Evolutionary conservation across 1,140 invertebrate genomes (phyloP).

Genomic region (Venustaconcha ellipsiformis): DNA sequence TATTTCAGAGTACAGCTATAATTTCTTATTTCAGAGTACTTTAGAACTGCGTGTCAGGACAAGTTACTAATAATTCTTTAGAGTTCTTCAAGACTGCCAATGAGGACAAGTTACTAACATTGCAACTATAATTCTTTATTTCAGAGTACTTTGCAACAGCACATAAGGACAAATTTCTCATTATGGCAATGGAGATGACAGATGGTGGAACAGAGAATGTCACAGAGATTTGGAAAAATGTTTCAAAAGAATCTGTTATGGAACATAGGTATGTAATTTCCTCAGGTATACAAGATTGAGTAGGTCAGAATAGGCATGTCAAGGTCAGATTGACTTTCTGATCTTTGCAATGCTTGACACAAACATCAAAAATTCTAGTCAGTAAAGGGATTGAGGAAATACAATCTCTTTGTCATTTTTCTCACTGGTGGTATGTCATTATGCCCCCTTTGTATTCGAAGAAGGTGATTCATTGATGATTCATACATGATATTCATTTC

Average conservation of each 20-base stretch:
- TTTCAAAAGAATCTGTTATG: slow-evolving; percentile 28
- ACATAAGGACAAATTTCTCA: slow-evolving; percentile 32
- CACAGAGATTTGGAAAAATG: slow-evolving; percentile 25
- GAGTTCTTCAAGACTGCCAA: slow-evolving; percentile 21
- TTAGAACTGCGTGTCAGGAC: slow-evolving; percentile 6
- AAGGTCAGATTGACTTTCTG: too few species aligned
- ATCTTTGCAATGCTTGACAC: too few species aligned
- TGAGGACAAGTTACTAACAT: background rate
- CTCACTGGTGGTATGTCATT: too few species aligned
- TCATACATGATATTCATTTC: too few species aligned
- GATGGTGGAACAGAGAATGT: slow-evolving; percentile 18
- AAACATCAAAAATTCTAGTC: too few species aligned
- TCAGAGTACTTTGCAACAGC: slow-evolving; percentile 27
- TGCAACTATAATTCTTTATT: background rate
- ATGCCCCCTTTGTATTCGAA: too few species aligned
- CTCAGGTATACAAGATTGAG: too few species aligned
- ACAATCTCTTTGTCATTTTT: too few species aligned
- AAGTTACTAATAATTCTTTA: background rate
- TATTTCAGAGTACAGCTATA: background rate
- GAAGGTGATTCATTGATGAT: too few species aligned
- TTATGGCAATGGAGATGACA: slow-evolving; percentile 30
- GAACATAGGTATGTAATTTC: slow-evolving; percentile 20
- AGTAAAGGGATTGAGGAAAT: too few species aligned
- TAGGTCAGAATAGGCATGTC: too few species aligned
- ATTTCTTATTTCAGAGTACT: slow-evolving; percentile 12